These are phyloP conservation scores for Notoglanidium macrostoma DNA, from an alignment of 2,797 vertebrate genomes.

Conservation along the genomic window DNA sequence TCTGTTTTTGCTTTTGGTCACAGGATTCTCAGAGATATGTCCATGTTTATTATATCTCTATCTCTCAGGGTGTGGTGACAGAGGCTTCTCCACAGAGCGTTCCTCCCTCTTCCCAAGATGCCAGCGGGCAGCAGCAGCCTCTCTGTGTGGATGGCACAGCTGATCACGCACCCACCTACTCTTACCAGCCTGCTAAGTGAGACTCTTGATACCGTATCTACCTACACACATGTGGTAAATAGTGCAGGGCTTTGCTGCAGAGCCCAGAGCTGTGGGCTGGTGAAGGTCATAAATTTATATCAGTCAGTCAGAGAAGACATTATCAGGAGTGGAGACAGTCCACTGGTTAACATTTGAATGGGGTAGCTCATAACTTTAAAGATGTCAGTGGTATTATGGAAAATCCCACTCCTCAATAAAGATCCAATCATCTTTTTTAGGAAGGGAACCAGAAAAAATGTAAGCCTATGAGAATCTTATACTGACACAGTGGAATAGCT, in stretches of 20 bases:
- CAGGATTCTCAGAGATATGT: background rate
- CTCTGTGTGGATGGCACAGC: constrained; percentile 89
- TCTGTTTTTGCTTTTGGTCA: background rate
- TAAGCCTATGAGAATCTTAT: background rate
- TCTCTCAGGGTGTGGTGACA: constrained; percentile 89
- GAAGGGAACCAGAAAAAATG: background rate
- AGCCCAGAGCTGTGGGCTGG: background rate
- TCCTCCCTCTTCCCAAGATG: constrained; percentile 90
- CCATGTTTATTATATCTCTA: constrained; percentile 47
- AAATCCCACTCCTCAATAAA: background rate
- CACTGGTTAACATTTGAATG: background rate
- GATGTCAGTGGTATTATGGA: background rate
- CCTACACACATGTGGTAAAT: constrained; percentile 1
- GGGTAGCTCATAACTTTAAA: background rate
- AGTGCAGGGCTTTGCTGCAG: background rate
- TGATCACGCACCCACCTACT: constrained; percentile 91
- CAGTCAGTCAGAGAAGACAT: background rate
- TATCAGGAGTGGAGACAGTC: background rate
- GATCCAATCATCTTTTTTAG: too few relatives aligned
- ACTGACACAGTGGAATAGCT: background rate
- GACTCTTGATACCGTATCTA: constrained; percentile 55
- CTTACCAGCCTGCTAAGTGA: constrained; percentile 96
- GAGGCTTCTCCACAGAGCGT: constrained; percentile 91
- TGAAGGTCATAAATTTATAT: background rate
- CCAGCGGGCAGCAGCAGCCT: constrained; percentile 91